These are phyloP conservation scores for Corvus hawaiiensis DNA, from an alignment of 2,113 vertebrate species.

Conservation along the genomic window DNA sequence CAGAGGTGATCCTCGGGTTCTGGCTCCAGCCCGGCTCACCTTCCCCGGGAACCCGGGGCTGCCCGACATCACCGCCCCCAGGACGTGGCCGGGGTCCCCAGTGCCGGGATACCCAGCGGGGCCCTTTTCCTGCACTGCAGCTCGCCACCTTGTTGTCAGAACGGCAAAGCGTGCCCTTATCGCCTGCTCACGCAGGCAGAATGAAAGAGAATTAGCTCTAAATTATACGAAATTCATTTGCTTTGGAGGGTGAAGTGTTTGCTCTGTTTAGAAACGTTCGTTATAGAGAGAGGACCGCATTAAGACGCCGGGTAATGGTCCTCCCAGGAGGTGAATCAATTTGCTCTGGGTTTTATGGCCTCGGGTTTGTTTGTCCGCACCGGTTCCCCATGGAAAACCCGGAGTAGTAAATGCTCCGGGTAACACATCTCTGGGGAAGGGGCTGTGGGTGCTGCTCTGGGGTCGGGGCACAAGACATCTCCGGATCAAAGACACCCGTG, in stretches of 20 bases:
- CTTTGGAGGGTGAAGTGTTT: conserved; percentile 73
- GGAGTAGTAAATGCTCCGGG: not conserved
- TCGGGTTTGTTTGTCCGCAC: conserved; percentile 50
- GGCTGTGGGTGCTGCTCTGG: not conserved
- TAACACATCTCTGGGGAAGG: not conserved
- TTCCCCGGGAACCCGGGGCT: accelerated
- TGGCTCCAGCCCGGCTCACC: accelerated
- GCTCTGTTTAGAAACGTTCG: conserved; percentile 55
- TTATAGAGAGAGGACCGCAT: conserved; percentile 59
- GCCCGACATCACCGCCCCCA: accelerated
- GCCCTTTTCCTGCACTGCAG: conserved; percentile 37
- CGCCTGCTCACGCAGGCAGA: conserved; percentile 72
- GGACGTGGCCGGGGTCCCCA: not conserved
- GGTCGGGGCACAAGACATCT: not conserved
- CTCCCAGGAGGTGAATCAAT: conserved; percentile 74
- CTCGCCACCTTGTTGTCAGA: conserved; percentile 46
- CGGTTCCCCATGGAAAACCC: conserved; percentile 17
- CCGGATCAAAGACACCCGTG: not conserved
- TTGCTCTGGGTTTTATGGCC: conserved; percentile 73
- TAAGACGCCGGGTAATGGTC: conserved; percentile 71
- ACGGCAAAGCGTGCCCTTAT: conserved; percentile 66
- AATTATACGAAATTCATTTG: conserved; percentile 78
- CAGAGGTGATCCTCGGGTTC: accelerated
- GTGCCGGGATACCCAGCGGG: not conserved
- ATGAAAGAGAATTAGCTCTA: conserved; percentile 75